Base-by-base conservation (phyloP, 2,113 vertebrate species). In the Sprattus sprattus region DNA sequence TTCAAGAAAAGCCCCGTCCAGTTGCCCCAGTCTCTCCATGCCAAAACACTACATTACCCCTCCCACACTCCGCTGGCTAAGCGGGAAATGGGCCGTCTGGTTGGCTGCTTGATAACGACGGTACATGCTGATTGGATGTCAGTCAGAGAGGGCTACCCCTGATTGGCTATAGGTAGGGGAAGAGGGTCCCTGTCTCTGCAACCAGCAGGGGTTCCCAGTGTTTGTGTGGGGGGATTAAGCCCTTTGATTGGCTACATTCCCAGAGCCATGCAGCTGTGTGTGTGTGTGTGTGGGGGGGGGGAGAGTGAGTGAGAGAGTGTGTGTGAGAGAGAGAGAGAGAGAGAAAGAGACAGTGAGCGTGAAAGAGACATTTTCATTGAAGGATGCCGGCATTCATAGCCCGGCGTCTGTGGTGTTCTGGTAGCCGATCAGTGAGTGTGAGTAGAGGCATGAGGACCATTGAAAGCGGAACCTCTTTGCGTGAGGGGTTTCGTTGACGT, bases 221-320 rank as follows among this genome's bases (percentile, higher is more conserved):
- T 89, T 93, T 91, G 86, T 90, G 78, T 78, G 71, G 57, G 86
- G 90, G 90, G 93, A 93, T 95, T 95, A 88, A 3, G 32, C 94
- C 90, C 93, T 92, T 92, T 92, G 81, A 90, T 90, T 91, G 89
- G 91, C 89, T 90, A 92, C 92, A 89, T 90, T 92, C 88, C 28
- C 86, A 92, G 87, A 86, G 86, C 88, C 88, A 78, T 87, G 87
- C 90, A 91, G 89, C 88, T 93, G 91, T 87, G 91, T 11, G 28
- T 18, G 50, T 52, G 20, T 54, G 83, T 39, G 49, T 28, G 85
- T 75, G 28, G 13, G 25, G 2, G 7, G 45, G 85, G 85, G 84
- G 81, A 50, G 50, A 83, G 46, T 45, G 25, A 11, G 67, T 9
- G 4, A 18, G 44, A 32, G 81, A 52, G 88, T 87, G 89, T 89